phyloP scores from a whole-genome alignment of 2,113 vertebrate genomes.

The Grantiella picta region DNA sequence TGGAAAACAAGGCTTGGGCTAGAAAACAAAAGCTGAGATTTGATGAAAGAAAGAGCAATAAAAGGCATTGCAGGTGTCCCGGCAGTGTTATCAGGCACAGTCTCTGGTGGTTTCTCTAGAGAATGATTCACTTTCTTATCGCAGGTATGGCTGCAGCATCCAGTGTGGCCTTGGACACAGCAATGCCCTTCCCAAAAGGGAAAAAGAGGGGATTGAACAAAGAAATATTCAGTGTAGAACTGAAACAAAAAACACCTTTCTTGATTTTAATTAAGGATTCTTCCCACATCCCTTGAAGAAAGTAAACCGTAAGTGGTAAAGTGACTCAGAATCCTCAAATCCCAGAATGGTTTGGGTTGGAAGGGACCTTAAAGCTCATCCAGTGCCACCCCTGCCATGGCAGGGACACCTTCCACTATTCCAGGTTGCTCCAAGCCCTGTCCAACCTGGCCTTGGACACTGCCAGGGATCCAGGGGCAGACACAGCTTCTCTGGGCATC shows the following conservation, averaged over 20 bases:
- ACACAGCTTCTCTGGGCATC: background rate
- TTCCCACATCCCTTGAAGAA: background rate
- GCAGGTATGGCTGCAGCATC: background rate
- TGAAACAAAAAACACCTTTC: background rate
- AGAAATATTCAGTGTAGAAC: background rate
- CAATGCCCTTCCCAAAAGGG: background rate
- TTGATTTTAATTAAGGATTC: background rate
- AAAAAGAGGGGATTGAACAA: background rate
- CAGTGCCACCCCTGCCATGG: background rate
- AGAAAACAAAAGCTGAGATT: background rate
- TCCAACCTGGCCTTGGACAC: background rate
- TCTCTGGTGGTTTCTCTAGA: background rate
- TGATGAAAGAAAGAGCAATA: background rate
- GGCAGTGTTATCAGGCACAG: accelerated
- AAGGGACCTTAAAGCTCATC: accelerated
- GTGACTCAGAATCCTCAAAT: background rate
- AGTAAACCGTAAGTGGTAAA: accelerated
- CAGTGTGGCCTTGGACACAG: background rate
- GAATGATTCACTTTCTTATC: background rate
- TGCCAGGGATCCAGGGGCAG: background rate
- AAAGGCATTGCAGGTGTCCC: background rate
- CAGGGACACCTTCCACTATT: background rate
- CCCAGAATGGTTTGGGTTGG: background rate
- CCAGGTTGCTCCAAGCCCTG: background rate
- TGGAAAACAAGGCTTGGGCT: background rate